These are phyloP conservation scores for Xanthorhoe designata DNA, from an alignment of 2,888 invertebrate genomes.

Conservation along the genomic window DNA sequence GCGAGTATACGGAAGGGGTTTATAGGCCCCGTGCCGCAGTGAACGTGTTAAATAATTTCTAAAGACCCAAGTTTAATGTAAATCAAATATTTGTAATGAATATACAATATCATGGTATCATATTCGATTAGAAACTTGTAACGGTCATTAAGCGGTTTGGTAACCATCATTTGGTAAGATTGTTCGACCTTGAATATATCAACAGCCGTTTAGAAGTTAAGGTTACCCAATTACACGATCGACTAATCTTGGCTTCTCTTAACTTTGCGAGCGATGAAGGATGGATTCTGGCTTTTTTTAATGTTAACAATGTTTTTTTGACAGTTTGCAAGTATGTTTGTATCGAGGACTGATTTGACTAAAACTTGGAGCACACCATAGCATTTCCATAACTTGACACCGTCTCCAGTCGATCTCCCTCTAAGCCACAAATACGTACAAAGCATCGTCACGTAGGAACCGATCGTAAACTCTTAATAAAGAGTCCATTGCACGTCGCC, in stretches of 20 bases:
- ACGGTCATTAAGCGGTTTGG: conserved; percentile 20
- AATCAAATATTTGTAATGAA: neutral
- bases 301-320: neutral
- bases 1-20: too few species aligned
- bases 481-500: conserved; percentile 55
- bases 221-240: conserved; percentile 68
- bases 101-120: neutral
- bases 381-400: neutral
- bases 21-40: too few species aligned
- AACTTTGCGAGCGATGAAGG: conserved; percentile 25
- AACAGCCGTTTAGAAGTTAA: conserved; percentile 40
- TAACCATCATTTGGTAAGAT: conserved; percentile 24
- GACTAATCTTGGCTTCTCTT: conserved; percentile 67
- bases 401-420: conserved; percentile 14
- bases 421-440: conserved; percentile 30
- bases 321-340: too few species aligned
- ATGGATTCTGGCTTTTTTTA: neutral
- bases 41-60: too few species aligned
- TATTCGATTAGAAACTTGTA: conserved; percentile 4
- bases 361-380: neutral
- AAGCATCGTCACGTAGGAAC: conserved; percentile 50
- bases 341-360: too few species aligned
- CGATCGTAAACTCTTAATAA: conserved; percentile 60
- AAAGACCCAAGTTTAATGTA: neutral
- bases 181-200: conserved; percentile 34